phyloP scores from a whole-genome alignment of 1,140 invertebrate genomes.

The Eupeodes corollae region DNA sequence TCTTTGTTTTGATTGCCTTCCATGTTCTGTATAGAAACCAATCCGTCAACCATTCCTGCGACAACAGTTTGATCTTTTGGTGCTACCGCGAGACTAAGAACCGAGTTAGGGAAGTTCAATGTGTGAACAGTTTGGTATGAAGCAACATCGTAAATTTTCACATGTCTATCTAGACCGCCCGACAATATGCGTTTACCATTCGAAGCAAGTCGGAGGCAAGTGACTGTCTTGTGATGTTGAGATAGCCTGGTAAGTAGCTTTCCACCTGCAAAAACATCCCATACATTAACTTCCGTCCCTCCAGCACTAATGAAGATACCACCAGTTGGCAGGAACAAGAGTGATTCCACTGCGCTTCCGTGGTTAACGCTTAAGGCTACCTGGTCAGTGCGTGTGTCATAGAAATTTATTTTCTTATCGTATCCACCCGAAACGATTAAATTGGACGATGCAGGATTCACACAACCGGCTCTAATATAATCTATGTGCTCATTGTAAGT shows the following conservation, averaged over 20 bases:
- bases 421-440: constrained; percentile 83
- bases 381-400: constrained; percentile 66
- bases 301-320: constrained; percentile 86
- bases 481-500: constrained; percentile 66
- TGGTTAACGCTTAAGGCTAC: constrained; percentile 66
- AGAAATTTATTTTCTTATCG: constrained; percentile 82
- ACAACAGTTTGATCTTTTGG: constrained; percentile 72
- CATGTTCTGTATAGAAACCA: constrained; percentile 73
- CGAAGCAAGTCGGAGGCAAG: constrained; percentile 64
- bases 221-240: constrained; percentile 90
- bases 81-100: constrained; percentile 75
- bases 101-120: constrained; percentile 78
- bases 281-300: constrained; percentile 83
- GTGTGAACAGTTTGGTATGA: constrained; percentile 81
- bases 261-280: constrained; percentile 82
- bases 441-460: constrained; percentile 63
- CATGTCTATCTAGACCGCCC: constrained; percentile 82
- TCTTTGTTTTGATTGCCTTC: constrained; percentile 43
- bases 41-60: constrained; percentile 84
- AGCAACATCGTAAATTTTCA: constrained; percentile 85
- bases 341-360: constrained; percentile 79
- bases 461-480: constrained; percentile 69
- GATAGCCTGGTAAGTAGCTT: constrained; percentile 67
- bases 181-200: constrained; percentile 75
- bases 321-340: constrained; percentile 80